Conservation (phyloP, 2,113 vertebrate species). For the Psilopogon haemacephalus region DNA sequence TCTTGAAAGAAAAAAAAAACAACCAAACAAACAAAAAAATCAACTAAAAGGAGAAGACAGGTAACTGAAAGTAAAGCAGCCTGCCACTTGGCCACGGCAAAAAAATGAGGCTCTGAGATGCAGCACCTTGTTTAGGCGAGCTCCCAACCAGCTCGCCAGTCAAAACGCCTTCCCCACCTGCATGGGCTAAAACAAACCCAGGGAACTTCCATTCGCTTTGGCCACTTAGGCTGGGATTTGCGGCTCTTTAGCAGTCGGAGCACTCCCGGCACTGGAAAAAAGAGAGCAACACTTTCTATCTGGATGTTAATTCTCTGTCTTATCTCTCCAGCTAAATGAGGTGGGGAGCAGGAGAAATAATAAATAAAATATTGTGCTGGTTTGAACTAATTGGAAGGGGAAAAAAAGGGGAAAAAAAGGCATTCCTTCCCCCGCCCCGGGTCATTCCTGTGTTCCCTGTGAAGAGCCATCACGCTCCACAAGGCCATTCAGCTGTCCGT, state of each 20-base stretch:
- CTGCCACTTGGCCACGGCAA: background rate
- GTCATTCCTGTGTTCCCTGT: background rate
- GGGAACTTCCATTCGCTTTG: background rate
- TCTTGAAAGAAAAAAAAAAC: constrained; percentile 13
- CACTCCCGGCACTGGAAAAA: background rate
- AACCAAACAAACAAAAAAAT: too few species aligned
- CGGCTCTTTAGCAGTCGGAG: background rate
- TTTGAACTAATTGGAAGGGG: too few species aligned
- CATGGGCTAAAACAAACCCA: background rate
- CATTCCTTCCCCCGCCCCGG: background rate
- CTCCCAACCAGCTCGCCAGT: background rate
- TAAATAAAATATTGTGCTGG: too few species aligned
- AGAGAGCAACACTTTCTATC: background rate
- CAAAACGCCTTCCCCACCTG: background rate
- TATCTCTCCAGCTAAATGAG: background rate
- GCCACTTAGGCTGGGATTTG: background rate
- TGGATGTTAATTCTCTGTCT: background rate
- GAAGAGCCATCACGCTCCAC: constrained; percentile 10
- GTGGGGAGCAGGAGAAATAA: background rate
- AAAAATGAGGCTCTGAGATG: background rate
- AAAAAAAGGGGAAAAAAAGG: background rate
- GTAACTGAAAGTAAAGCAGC: constrained; percentile 44
- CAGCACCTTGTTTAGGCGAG: background rate
- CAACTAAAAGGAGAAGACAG: background rate
- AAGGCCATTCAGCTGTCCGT: background rate